Evolutionary conservation across 2,797 vertebrate species (phyloP).

Genomic region (Glossophaga mutica): DNA sequence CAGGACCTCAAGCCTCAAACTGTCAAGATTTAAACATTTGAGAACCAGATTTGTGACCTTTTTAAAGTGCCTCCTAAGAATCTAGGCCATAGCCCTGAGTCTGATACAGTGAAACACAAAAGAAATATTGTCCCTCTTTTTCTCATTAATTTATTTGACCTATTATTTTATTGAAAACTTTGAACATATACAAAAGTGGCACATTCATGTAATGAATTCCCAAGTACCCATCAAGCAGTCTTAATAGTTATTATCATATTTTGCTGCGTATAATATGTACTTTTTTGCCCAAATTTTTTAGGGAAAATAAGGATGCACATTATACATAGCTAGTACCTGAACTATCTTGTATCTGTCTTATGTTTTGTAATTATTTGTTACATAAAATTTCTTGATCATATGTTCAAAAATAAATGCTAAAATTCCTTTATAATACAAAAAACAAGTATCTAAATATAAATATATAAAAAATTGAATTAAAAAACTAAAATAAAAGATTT

Average conservation of each 20-base stretch:
- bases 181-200: not conserved
- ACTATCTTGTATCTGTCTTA: no score
- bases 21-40: not conserved
- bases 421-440: no score
- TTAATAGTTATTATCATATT: not conserved
- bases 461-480: no score
- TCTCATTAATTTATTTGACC: not conserved
- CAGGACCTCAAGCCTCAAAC: not conserved
- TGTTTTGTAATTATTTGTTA: no score
- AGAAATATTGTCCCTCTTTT: not conserved
- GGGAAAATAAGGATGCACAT: no score
- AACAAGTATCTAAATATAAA: no score
- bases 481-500: no score
- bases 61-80: not conserved
- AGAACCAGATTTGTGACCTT: not conserved
- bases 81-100: not conserved
- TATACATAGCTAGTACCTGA: no score
- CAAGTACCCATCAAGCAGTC: not conserved
- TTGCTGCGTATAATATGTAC: no score
- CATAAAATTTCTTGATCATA: no score
- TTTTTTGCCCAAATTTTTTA: no score
- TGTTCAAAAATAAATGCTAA: no score
- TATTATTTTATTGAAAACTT: not conserved
- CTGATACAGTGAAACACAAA: not conserved
- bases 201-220: not conserved